Conservation (phyloP, 1,140 invertebrate genomes). For the Heterodera schachtii region DNA sequence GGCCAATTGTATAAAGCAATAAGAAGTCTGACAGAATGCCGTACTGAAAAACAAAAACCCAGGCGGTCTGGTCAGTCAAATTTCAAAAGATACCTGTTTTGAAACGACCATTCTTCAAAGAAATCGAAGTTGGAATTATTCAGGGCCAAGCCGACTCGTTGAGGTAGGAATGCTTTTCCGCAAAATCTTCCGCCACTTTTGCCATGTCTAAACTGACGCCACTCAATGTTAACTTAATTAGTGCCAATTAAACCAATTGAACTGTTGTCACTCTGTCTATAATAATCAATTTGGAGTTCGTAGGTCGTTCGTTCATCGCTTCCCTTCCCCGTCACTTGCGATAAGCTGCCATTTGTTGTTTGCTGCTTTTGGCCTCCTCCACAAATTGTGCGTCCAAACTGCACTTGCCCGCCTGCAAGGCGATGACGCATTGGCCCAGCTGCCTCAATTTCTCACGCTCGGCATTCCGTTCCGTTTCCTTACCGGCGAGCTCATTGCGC, state of each 20-base stretch:
- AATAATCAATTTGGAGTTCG: constrained; percentile 7
- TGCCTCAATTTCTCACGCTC: no score
- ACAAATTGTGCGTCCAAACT: no score
- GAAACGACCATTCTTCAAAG: background rate
- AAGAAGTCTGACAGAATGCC: constrained; percentile 42
- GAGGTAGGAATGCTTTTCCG: background rate
- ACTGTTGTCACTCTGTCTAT: constrained; percentile 1
- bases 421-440: no score
- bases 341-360: no score
- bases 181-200: background rate
- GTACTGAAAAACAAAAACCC: constrained; percentile 32
- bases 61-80: no score
- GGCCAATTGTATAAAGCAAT: constrained; percentile 30
- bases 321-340: no score
- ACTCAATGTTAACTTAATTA: background rate
- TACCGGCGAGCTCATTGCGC: no score
- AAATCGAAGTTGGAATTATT: background rate
- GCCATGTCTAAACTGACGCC: constrained; percentile 41
- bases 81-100: constrained; percentile 22
- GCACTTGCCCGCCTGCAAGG: no score
- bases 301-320: no score
- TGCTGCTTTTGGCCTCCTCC: no score
- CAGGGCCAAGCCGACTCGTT: background rate
- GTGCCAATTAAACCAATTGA: background rate
- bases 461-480: no score